Evolutionary conservation across 2,113 vertebrate species (phyloP), one percentile per base, ranked within the genome.

Genomic region (Riparia riparia): DNA sequence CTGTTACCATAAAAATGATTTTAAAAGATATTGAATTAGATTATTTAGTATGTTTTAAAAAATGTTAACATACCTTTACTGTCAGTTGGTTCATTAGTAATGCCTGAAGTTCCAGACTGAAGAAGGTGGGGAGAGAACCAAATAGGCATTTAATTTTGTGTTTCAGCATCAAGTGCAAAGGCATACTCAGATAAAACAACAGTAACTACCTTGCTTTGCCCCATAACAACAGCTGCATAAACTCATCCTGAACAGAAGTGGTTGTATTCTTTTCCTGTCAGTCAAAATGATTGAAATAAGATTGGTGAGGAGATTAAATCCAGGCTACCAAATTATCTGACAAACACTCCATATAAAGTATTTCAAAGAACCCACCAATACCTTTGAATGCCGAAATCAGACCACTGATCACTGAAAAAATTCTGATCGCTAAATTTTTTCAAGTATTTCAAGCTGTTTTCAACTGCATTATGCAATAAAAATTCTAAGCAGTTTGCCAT

Each of bases 71-170:
- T 85, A 99, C 99, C 98, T 99, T 99, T 44, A 99, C 99, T 10
- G 99, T 99, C 80, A 99, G 97, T 92, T 99, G 99, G 96, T 99
- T 99, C 99, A 99, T 99, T 56, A 99, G 98, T 49, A 99, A 98
- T 3, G 99, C 99, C 93, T 99, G 99, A 51, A 99, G 98, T 96
- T 99, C 99, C 97, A 98, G 98, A 91, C 99, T 99, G 93, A 76
- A 72, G 17, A 73, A 24, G 8, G 32, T 64, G 28, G 63, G n/a
- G 71, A 93, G 69, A 95, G 72, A 96, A 96, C 7, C 73, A 82
- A 82, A 82, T 0, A 93, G 4, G 3, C 13, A 8, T 80, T 78
- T 37, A n/a, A 83, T 61, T 94, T 78, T 91, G n/a, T 83, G 81
- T 64, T 44, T 83, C 51, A 68, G 18, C 41, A 93, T 68, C 44